Evolutionary conservation across 2,113 vertebrate species (phyloP).

Genomic region (Megalops atlanticus): DNA sequence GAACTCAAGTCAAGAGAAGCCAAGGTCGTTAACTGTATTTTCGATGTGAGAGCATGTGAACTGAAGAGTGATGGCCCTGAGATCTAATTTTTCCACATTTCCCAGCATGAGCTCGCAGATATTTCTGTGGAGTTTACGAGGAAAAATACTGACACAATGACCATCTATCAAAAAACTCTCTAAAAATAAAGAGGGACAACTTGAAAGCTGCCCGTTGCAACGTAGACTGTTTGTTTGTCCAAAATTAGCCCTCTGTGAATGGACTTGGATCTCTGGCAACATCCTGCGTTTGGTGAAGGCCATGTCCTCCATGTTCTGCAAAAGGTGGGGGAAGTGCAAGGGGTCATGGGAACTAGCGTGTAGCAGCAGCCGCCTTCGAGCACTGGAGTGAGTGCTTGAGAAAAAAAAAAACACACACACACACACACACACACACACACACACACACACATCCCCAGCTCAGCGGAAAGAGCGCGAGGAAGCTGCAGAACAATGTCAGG

Average conservation of each 20-base stretch:
- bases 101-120: not conserved
- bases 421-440: no score
- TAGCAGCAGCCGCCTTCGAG: not conserved
- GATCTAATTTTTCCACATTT: not conserved
- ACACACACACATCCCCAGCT: conserved; percentile 2
- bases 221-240: conserved; percentile 27
- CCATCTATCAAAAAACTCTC: conserved; percentile 15
- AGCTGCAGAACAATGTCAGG: conserved; percentile 20
- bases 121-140: not conserved
- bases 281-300: conserved; percentile 26
- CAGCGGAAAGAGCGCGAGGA: conserved; percentile 7
- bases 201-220: not conserved
- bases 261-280: conserved; percentile 10
- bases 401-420: not conserved
- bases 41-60: not conserved
- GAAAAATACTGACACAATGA: conserved; percentile 21
- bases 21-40: not conserved
- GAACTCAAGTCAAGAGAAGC: not conserved
- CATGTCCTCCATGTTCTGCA: not conserved
- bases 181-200: conserved; percentile 25
- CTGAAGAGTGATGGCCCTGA: not conserved
- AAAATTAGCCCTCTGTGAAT: conserved; percentile 18
- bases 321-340: conserved; percentile 17
- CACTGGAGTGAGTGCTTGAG: not conserved
- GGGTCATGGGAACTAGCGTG: conserved; percentile 24